These are phyloP conservation scores for Meleagris gallopavo DNA, from an alignment of 2,113 vertebrate species.

Conservation along the genomic window DNA sequence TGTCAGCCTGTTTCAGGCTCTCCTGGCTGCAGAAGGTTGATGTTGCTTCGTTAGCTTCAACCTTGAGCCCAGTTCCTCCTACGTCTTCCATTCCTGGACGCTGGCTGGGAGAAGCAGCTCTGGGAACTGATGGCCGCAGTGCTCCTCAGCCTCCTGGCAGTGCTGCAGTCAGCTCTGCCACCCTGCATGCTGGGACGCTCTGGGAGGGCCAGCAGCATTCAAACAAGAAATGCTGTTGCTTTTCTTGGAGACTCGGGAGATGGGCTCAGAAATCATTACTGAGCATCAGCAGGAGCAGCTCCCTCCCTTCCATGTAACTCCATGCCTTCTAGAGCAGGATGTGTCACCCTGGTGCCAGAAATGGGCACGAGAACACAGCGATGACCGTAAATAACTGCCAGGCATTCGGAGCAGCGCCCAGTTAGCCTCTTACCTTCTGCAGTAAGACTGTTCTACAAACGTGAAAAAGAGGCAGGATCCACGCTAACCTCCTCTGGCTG, in stretches of 20 bases:
- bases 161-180: too few species aligned
- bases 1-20: not conserved
- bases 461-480: slow-evolving; percentile 45
- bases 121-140: rapidly evolving
- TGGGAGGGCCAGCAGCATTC: not conserved
- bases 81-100: too few species aligned
- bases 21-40: not conserved
- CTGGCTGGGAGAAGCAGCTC: not conserved
- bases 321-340: not conserved
- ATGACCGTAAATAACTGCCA: not conserved
- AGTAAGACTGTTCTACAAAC: slow-evolving; percentile 72
- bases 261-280: not conserved
- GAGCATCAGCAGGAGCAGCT: rapidly evolving
- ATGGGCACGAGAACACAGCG: rapidly evolving
- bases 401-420: slow-evolving; percentile 72
- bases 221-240: rapidly evolving
- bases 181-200: too few species aligned
- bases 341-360: rapidly evolving
- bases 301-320: rapidly evolving
- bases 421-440: slow-evolving; percentile 72
- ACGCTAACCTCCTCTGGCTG: slow-evolving; percentile 32
- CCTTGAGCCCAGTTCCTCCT: rapidly evolving
- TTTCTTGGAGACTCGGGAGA: not conserved
- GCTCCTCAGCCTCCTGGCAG: not conserved
- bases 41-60: not conserved